Percentiles rank a stretch among this genome's conserved stretches.
These are phyloP conservation scores for Mesembrinibis cayennensis DNA, from an alignment of 2,113 vertebrate species.

Conservation along the genomic window DNA sequence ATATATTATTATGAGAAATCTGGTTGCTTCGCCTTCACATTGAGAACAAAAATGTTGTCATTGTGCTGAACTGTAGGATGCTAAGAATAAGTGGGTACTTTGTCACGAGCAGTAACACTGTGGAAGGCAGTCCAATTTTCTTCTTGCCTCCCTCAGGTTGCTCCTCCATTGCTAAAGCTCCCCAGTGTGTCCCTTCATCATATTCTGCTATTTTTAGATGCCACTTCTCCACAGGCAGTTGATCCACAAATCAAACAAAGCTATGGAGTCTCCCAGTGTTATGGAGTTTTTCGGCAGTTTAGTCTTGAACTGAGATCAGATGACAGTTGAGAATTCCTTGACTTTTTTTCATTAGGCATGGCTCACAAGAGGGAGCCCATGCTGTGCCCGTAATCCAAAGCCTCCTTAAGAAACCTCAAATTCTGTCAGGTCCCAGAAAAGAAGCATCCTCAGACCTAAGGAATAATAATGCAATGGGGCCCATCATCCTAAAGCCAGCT, in stretches of 20 bases:
- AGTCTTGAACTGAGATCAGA: constrained; percentile 45
- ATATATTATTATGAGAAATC: not conserved
- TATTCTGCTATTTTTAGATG: constrained; percentile 57
- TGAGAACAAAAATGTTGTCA: not conserved
- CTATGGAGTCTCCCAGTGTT: not conserved
- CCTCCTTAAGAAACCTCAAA: not conserved
- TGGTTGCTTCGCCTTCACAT: not conserved
- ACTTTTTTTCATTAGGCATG: constrained; percentile 17
- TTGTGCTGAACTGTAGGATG: constrained; percentile 10
- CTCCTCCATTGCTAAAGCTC: constrained; percentile 5
- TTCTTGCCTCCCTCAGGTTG: constrained; percentile 28
- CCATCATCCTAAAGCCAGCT: not conserved
- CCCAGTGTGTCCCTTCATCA: not conserved
- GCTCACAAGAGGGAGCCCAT: constrained; percentile 11
- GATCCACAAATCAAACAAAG: constrained; percentile 50
- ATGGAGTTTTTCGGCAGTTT: constrained; percentile 19
- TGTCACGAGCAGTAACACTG: constrained; percentile 1
- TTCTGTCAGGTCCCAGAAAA: constrained; percentile 20
- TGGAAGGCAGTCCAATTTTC: constrained; percentile 23
- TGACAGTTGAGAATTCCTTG: not conserved
- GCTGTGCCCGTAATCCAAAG: constrained; percentile 45
- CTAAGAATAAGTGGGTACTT: constrained; percentile 25
- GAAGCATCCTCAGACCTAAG: not conserved
- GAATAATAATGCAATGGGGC: not conserved
- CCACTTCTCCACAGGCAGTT: constrained; percentile 54